Conservation (phyloP, 2,888 invertebrate species). For the Euphydryas editha region DNA sequence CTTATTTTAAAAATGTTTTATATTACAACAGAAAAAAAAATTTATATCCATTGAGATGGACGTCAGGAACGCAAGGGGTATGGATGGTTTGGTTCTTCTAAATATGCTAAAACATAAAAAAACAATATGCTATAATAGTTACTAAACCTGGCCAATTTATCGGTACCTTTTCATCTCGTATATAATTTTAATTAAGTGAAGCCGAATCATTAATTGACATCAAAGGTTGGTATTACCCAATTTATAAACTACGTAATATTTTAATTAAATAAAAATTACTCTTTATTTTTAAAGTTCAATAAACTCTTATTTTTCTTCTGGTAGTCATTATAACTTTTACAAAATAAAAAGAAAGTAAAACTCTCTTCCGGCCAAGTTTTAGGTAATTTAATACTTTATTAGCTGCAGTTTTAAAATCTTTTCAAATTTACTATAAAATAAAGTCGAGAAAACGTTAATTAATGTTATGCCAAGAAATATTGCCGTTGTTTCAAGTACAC, state of each 20-base stretch:
- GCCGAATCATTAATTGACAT: too few relatives aligned
- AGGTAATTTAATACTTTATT: conserved; percentile 16
- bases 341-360: conserved; percentile 2
- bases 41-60: too few relatives aligned
- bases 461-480: conserved; percentile 10
- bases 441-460: conserved; percentile 16
- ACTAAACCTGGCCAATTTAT: too few relatives aligned
- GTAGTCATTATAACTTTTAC: conserved; percentile 10
- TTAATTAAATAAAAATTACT: neutral
- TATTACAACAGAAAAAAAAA: too few relatives aligned
- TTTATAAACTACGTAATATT: neutral
- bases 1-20: too few relatives aligned
- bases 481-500: conserved; percentile 13
- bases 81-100: too few relatives aligned
- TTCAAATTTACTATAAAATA: conserved; percentile 12
- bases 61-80: too few relatives aligned
- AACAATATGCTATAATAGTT: too few relatives aligned
- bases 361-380: conserved; percentile 6
- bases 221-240: neutral
- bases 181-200: too few relatives aligned
- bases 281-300: neutral
- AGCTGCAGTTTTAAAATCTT: conserved; percentile 15
- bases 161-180: too few relatives aligned
- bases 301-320: conserved; percentile 3
- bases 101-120: too few relatives aligned